Conservation (phyloP, 2,113 vertebrate genomes). For the Cyphomyrus plagiostoma region DNA sequence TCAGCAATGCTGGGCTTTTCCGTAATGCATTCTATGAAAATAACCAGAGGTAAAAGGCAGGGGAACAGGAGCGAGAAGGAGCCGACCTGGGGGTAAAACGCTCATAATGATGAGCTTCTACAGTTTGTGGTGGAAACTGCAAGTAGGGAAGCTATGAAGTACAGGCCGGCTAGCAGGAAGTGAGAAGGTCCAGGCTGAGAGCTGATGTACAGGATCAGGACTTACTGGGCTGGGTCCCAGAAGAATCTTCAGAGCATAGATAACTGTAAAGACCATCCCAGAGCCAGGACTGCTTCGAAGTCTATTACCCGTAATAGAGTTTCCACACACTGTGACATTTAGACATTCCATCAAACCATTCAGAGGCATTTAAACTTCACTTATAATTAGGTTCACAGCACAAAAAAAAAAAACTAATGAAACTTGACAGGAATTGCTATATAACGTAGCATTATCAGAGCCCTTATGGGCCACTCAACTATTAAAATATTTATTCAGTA, state of each 20-base stretch:
- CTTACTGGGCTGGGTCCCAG: background rate
- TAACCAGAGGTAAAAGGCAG: background rate
- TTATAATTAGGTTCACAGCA: slow-evolving; percentile 12
- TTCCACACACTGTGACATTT: background rate
- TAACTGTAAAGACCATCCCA: background rate
- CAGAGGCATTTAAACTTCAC: background rate
- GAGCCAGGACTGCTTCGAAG: background rate
- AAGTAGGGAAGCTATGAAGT: background rate
- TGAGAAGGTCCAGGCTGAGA: background rate
- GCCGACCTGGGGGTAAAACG: background rate
- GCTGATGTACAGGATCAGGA: background rate
- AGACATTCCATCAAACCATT: background rate
- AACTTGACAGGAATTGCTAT: background rate
- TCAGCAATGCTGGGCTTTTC: background rate
- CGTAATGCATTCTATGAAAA: background rate
- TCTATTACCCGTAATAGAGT: background rate
- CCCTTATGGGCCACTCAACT: background rate
- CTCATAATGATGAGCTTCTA: background rate
- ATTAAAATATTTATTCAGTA: background rate
- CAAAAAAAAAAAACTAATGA: background rate
- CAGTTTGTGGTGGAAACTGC: background rate
- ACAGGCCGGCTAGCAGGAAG: background rate
- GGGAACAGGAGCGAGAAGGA: slow-evolving; percentile 4
- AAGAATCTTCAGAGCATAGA: background rate
- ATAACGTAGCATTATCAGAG: background rate